These are phyloP conservation scores for Zophobas morio DNA, from an alignment of 1,140 invertebrate genomes.

Conservation along the genomic window DNA sequence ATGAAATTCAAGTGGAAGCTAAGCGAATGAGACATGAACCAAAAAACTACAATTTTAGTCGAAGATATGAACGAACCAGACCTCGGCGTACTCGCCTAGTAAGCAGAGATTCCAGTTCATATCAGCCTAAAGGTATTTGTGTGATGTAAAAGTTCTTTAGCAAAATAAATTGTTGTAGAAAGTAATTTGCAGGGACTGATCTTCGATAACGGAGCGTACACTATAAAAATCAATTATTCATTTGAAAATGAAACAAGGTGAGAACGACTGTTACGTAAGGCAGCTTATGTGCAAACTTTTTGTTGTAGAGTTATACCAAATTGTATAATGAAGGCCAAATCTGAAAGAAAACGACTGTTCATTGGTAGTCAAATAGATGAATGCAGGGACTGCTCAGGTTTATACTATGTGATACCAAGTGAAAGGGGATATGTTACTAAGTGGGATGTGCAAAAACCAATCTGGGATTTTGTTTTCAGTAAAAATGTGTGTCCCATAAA, in stretches of 20 bases:
- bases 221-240: conserved; percentile 86
- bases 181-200: conserved; percentile 69
- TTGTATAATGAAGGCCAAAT: conserved; percentile 98
- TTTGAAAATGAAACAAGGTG: conserved; percentile 79
- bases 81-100: not conserved
- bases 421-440: conserved; percentile 97
- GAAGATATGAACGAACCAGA: conserved; percentile 17
- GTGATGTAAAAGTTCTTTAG: not conserved
- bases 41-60: conserved; percentile 11
- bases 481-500: conserved; percentile 87
- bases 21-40: conserved; percentile 13
- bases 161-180: conserved; percentile 1
- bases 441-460: conserved; percentile 95
- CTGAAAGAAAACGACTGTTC: conserved; percentile 92
- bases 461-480: conserved; percentile 97
- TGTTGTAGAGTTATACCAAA: conserved; percentile 87
- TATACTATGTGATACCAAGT: conserved; percentile 95
- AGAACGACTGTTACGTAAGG: conserved; percentile 53
- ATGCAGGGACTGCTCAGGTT: conserved; percentile 93
- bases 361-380: conserved; percentile 96
- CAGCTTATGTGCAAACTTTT: conserved; percentile 48
- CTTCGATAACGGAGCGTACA: conserved; percentile 90
- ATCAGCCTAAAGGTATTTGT: conserved; percentile 8
- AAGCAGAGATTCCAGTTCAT: conserved; percentile 11
- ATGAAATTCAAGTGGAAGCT: not conserved